phyloP scores from a whole-genome alignment of 2,113 vertebrate species.

The Gasterosteus nipponicus region DNA sequence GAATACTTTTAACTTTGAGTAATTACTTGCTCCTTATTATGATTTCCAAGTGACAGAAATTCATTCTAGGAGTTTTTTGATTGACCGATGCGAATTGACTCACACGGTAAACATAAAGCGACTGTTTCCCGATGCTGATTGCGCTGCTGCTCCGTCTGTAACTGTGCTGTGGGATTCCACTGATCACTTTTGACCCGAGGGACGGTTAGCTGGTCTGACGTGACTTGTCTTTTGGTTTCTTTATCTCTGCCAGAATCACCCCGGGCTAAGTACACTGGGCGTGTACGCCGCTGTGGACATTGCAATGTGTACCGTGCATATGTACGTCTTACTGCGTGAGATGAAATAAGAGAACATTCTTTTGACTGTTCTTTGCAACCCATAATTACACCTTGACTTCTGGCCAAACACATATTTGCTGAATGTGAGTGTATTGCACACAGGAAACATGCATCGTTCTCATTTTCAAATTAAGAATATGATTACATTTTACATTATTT shows the following conservation, averaged over 20 bases:
- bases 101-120: conserved; percentile 28
- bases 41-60: not conserved
- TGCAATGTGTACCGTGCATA: conserved; percentile 63
- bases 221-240: conserved; percentile 90
- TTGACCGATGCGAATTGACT: conserved; percentile 16
- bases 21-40: not conserved
- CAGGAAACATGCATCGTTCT: conserved; percentile 6
- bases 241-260: conserved; percentile 81
- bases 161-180: conserved; percentile 84
- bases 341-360: conserved; percentile 8
- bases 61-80: not conserved
- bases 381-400: conserved; percentile 77
- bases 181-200: conserved; percentile 80
- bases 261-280: conserved; percentile 81
- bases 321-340: conserved; percentile 38
- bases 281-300: conserved; percentile 81
- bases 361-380: conserved; percentile 74
- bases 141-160: conserved; percentile 81
- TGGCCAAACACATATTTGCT: conserved; percentile 72
- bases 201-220: conserved; percentile 87
- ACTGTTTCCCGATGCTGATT: conserved; percentile 49
- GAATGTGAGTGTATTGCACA: conserved; percentile 22
- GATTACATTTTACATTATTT: conserved; percentile 51
- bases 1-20: not conserved
- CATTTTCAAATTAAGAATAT: conserved; percentile 54